Evolutionary conservation across 2,888 invertebrate genomes (phyloP).

Genomic region (Tiliacea citrago): DNA sequence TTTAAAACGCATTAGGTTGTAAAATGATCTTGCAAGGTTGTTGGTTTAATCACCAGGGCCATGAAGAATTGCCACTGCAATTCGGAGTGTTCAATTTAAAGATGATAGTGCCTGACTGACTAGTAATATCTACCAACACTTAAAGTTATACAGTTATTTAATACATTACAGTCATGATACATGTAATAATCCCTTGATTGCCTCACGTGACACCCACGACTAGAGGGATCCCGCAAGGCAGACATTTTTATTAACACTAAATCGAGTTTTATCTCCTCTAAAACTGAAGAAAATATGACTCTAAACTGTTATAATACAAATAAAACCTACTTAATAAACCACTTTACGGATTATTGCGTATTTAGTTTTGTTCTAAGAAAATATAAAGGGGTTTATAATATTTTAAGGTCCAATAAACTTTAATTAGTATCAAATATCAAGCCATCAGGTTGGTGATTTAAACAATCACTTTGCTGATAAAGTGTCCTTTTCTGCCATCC

Average conservation of each 20-base stretch:
- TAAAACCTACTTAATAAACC: conserved; percentile 35
- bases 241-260: conserved; percentile 44
- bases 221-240: conserved; percentile 25
- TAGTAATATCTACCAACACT: background rate
- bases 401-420: conserved; percentile 33
- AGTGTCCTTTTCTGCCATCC: conserved; percentile 69
- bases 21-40: conserved; percentile 26
- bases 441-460: conserved; percentile 44
- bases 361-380: conserved; percentile 15
- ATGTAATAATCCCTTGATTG: conserved; percentile 43
- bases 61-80: background rate
- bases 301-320: conserved; percentile 27
- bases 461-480: conserved; percentile 55
- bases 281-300: conserved; percentile 38
- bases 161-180: background rate
- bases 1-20: conserved; percentile 39
- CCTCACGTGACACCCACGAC: conserved; percentile 32
- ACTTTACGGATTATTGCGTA: conserved; percentile 31
- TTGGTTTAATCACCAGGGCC: conserved; percentile 11
- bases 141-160: conserved; percentile 1
- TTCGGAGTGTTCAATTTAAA: conserved; percentile 11
- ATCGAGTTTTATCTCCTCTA: conserved; percentile 36
- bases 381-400: conserved; percentile 16
- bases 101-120: background rate
- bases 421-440: conserved; percentile 51